phyloP scores from a whole-genome alignment of 2,113 vertebrate species.

The Montifringilla adamsi region DNA sequence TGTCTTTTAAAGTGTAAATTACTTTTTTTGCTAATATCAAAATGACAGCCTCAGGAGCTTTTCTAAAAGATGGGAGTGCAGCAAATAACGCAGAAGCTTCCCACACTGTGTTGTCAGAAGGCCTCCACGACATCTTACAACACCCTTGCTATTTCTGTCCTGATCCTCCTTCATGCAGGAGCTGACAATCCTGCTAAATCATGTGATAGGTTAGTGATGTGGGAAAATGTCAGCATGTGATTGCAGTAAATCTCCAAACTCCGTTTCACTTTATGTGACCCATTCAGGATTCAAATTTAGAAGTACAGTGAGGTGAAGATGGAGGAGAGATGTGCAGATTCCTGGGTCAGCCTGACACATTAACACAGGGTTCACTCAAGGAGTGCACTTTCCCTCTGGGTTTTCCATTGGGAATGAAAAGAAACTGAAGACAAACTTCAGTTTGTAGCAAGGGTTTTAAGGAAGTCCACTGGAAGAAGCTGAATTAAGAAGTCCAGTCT shows the following conservation, averaged over 20 bases:
- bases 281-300: neutral
- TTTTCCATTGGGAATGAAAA: neutral
- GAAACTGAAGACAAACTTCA: neutral
- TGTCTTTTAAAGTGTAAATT: constrained; percentile 30
- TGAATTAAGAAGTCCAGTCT: neutral
- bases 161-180: constrained; percentile 23
- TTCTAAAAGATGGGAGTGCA: constrained; percentile 2
- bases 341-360: neutral
- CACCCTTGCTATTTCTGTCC: constrained; percentile 44
- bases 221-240: constrained; percentile 53
- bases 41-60: neutral
- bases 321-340: neutral
- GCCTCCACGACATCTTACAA: constrained; percentile 13
- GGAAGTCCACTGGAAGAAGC: neutral
- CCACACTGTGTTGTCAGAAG: constrained; percentile 1
- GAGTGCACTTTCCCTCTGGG: fast-evolving
- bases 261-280: constrained; percentile 17
- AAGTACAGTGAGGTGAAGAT: neutral
- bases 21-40: constrained; percentile 20
- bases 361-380: neutral
- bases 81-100: neutral
- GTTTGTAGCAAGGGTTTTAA: neutral
- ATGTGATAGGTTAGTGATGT: constrained; percentile 44
- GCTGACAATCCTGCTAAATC: constrained; percentile 54
- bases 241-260: constrained; percentile 49